Evolutionary conservation across 2,888 invertebrate species (phyloP).

Genomic region (Drosophila nigricruria): DNA sequence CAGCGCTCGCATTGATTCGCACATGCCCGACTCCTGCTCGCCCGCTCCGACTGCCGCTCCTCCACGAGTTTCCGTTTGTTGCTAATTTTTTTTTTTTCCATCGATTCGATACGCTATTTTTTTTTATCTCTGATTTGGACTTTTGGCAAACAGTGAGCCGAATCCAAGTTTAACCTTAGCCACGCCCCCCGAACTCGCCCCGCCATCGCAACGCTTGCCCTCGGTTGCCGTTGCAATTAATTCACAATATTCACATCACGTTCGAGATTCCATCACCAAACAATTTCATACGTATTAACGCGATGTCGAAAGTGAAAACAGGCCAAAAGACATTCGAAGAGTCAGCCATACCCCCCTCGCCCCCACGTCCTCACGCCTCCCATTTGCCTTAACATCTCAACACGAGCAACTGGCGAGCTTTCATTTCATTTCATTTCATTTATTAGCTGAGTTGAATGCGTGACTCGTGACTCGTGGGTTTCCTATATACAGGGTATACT

Average conservation of each 20-base stretch:
- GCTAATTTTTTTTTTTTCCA: constrained; percentile 65
- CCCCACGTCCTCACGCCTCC: neutral
- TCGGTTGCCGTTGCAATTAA: constrained; percentile 67
- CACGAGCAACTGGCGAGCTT: neutral
- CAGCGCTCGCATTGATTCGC: constrained; percentile 22
- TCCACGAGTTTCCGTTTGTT: constrained; percentile 23
- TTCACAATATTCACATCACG: constrained; percentile 77
- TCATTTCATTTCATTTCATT: constrained; percentile 14
- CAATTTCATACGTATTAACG: constrained; percentile 82
- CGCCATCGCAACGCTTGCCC: neutral
- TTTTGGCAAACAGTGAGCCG: neutral
- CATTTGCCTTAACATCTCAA: neutral
- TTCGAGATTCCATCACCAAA: constrained; percentile 79
- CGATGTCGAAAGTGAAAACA: constrained; percentile 77
- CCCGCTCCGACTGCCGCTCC: neutral
- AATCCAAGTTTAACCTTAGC: constrained; percentile 30
- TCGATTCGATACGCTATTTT: constrained; percentile 10
- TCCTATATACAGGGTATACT: constrained; percentile 1
- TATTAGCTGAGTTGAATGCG: constrained; percentile 10
- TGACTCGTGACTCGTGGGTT: constrained; percentile 4
- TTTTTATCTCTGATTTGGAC: constrained; percentile 23
- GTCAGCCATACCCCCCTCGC: neutral
- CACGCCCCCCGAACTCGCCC: constrained; percentile 7
- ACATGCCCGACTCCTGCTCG: constrained; percentile 7
- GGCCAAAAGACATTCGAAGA: constrained; percentile 23